Base-by-base conservation (phyloP, 2,113 vertebrate species). In the Charadrius vociferus region DNA sequence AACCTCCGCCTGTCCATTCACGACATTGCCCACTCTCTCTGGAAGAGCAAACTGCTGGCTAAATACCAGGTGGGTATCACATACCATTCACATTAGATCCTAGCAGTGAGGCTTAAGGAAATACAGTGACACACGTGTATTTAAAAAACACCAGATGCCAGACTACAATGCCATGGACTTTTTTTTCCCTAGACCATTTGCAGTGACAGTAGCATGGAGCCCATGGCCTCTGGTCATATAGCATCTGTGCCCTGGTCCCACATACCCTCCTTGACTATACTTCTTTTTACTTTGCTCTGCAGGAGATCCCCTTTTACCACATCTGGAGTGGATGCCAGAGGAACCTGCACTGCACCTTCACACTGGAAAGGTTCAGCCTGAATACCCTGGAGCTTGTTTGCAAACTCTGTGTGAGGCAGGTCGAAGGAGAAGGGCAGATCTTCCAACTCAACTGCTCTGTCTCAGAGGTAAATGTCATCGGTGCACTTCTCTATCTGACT, bases 271-370 rank as follows among this genome's bases (percentile, higher is more conserved):
- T 34, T 50, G 3, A 29, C 53, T 63, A 2, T 43, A 20, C 4
- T 8, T 84, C n/a, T 36, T 30, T 71, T 79, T 80, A 7, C 36
- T 83, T 63, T 22, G 19, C 3, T 92, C 27, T 95, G 9, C 83
- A 99, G 99, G 99, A 99, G 97, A 99, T 99, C 96, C 99, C 99
- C 4, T 99, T 99, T 95, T 99, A 99, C 94, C 99, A 99, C 83
- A 98, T 99, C 90, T 99, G 99, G 99, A 99, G 98, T 41, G 98
- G 99, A 39, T 98, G 98, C 68, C 99, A 99, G 95, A 98, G 99
- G 91, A 99, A 97, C 94, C 98, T 99, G n/a, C 99, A 99, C 87
- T 99, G 99, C 78, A 99, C 99, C 75, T 99, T 99, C 98, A 99
- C 98, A 1, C 97, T 99, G 98, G 99, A 99, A 94, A 98, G 99